Percentiles rank a stretch among this genome's conserved stretches.
Conservation (phyloP, 2,888 invertebrate genomes). For the Griposia aprilina region DNA sequence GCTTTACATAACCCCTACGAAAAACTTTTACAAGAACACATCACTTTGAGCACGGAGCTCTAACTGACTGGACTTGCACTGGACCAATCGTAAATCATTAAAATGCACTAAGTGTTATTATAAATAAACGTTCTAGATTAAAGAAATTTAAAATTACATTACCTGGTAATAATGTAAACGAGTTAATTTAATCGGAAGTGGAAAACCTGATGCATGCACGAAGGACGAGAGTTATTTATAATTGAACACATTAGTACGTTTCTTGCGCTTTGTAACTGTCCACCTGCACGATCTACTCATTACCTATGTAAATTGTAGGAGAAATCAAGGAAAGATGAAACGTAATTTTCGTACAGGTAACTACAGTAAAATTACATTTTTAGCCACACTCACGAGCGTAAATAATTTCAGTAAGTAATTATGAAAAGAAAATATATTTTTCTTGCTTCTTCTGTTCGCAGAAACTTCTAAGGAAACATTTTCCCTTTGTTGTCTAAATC, state of each 20-base stretch:
- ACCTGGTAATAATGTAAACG: not conserved
- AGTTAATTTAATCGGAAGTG: not conserved
- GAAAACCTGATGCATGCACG: not conserved
- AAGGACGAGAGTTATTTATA: conserved; percentile 11
- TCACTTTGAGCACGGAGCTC: conserved; percentile 13
- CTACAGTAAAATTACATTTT: conserved; percentile 7
- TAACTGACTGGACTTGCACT: conserved; percentile 33
- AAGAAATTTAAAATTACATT: conserved; percentile 5
- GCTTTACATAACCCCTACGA: conserved; percentile 58
- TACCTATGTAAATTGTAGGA: conserved; percentile 18
- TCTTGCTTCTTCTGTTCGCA: not conserved
- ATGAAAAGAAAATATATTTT: conserved; percentile 14
- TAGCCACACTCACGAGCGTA: not conserved
- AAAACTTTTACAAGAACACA: conserved; percentile 24
- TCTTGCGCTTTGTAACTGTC: conserved; percentile 10
- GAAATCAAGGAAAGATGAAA: not conserved
- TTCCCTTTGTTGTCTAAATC: conserved; percentile 39
- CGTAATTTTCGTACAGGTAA: not conserved
- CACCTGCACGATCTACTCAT: not conserved
- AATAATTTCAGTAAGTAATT: not conserved
- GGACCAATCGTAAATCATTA: conserved; percentile 33
- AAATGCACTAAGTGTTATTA: conserved; percentile 44
- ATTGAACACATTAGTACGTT: conserved; percentile 29
- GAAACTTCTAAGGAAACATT: conserved; percentile 22
- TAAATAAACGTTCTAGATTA: conserved; percentile 1